Evolutionary conservation across 2,113 vertebrate species (phyloP), one percentile per base, ranked within the genome.

Genomic region (Hypocryptadius cinnamomeus): DNA sequence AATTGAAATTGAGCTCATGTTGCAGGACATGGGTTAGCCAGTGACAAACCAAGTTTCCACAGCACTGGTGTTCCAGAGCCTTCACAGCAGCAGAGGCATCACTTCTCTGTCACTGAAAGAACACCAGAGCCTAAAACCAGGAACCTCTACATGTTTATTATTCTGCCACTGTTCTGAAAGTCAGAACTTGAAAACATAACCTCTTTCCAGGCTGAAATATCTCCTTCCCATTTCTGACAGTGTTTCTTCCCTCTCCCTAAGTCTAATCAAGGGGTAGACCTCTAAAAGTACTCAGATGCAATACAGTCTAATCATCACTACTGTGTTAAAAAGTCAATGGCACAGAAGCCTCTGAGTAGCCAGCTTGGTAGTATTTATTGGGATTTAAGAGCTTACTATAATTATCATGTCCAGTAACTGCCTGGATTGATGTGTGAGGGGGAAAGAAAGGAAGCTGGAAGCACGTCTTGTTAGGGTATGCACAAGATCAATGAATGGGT

Each of bases 381-480:
- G 64, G 84, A 92, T 92, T 93, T 95, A 91, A 94, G 87, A 87
- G 81, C 85, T 92, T 95, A 79, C 69, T 69, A 40, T 87, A 94
- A 92, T 95, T 95, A 91, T 89, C 57, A 69, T n/a, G 50, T 72
- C 63, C 82, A 91, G 70, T 87, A 92, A 72, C 48, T 89, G 87
- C 85, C 90, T 82, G 79, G 79, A 89, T 57, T 82, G 44, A 35
- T 69, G 33, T 42, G 53, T 82, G 53, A 82, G 5, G 16, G 54
- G 78, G 61, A 59, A 78, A 79, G 19, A 48, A 92, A 70, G 47
- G 53, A 87, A 74, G 7, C 11, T 40, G 73, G 51, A 60, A 79
- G 28, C 28, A 16, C 9, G 21, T 76, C 57, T 71, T 83, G 27
- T 59, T 61, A 82, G 57, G 48, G 40, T 44, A 15, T 64, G 31